Evolutionary conservation across 1,140 invertebrate species (phyloP).

Genomic region (Zaprionus capensis): DNA sequence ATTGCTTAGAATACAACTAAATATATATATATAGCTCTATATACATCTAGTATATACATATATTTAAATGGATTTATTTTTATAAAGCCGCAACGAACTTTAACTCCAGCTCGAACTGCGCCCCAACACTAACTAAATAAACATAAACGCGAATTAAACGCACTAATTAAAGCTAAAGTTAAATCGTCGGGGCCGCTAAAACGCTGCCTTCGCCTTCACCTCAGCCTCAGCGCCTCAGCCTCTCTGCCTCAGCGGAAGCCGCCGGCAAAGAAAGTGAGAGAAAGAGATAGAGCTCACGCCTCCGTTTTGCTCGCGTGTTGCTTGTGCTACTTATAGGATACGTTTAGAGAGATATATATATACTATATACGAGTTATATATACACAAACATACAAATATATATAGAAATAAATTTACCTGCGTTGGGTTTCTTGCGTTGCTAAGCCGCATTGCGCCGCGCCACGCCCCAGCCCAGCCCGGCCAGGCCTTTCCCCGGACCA

Average conservation of each 20-base stretch:
- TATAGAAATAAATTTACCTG: constrained; percentile 57
- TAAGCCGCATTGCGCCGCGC: constrained; percentile 42
- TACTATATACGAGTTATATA: constrained; percentile 13
- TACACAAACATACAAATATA: constrained; percentile 40
- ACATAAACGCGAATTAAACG: constrained; percentile 49
- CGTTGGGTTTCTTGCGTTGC: constrained; percentile 64
- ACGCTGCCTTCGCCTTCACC: constrained; percentile 1
- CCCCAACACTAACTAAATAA: constrained; percentile 46
- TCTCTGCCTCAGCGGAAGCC: constrained; percentile 5
- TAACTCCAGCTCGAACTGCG: constrained; percentile 53
- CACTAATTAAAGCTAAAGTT: constrained; percentile 59
- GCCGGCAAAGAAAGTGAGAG: constrained; percentile 10
- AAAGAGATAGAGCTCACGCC: constrained; percentile 13
- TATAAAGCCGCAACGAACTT: constrained; percentile 65
- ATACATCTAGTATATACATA: constrained; percentile 20
- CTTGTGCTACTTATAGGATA: constrained; percentile 55
- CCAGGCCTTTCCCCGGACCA: constrained; percentile 25
- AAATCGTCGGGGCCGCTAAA: constrained; percentile 18
- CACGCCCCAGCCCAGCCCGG: constrained; percentile 31
- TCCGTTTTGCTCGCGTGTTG: constrained; percentile 51
- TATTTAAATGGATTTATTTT: constrained; percentile 76
- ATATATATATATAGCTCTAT: constrained; percentile 33
- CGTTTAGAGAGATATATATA: constrained; percentile 42
- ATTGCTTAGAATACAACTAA: constrained; percentile 60
- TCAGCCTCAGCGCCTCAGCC: constrained; percentile 5